A percentile compares a stretch with the other conserved stretches of the same genome.
Evolutionary conservation across 1,140 invertebrate species (phyloP).

Genomic region (Patella vulgata): DNA sequence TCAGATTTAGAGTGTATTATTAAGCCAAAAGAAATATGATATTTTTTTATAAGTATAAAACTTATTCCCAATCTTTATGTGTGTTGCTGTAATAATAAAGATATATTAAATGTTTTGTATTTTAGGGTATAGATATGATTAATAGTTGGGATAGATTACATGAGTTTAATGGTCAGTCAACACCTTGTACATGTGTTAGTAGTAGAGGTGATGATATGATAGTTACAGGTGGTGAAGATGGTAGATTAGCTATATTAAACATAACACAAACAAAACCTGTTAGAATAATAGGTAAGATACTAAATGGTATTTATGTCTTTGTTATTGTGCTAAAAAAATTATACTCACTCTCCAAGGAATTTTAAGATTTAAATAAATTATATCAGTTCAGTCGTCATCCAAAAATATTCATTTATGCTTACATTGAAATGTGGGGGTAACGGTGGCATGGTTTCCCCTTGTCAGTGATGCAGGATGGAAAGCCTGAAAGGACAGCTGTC

Average conservation of each 20-base stretch:
- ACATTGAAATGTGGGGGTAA: too few relatives aligned
- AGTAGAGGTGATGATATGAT: conserved; percentile 53
- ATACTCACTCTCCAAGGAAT: too few relatives aligned
- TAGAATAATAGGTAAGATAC: conserved; percentile 71
- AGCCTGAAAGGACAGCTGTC: too few relatives aligned
- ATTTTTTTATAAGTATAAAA: too few relatives aligned
- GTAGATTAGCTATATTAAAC: conserved; percentile 77
- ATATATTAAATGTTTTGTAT: conserved; percentile 4
- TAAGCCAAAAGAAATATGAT: too few relatives aligned
- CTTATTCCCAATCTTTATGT: background rate
- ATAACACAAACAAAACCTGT: conserved; percentile 73
- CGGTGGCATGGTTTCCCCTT: too few relatives aligned
- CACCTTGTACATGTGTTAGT: conserved; percentile 59
- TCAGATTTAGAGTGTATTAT: too few relatives aligned
- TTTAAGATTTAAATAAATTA: too few relatives aligned
- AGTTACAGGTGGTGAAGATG: conserved; percentile 84
- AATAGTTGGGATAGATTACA: conserved; percentile 73
- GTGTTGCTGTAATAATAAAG: background rate
- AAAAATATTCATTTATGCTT: too few relatives aligned
- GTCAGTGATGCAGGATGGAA: too few relatives aligned
- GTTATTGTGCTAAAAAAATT: too few relatives aligned
- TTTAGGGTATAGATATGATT: conserved; percentile 38
- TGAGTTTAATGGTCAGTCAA: conserved; percentile 21
- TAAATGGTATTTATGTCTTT: background rate
- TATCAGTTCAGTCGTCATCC: too few relatives aligned